Evolutionary conservation across 1,140 invertebrate genomes (phyloP), one percentile per base, ranked within the genome.

Genomic region (Spodoptera frugiperda): DNA sequence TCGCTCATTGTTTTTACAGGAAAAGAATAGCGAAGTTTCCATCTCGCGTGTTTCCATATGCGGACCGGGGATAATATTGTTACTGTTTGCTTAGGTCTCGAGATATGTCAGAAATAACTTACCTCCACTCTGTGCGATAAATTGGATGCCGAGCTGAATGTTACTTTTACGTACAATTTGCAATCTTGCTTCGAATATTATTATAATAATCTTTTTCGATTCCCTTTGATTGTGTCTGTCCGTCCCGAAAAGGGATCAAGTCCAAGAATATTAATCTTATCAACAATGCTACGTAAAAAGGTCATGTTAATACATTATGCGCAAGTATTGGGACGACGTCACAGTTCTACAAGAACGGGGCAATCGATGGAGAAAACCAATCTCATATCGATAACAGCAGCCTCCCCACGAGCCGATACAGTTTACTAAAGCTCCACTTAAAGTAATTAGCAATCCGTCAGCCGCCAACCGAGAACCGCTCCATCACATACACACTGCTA

Each of bases 181-280:
- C 63, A 49, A 67, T 67, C 19, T 63, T 67, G 39, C 44, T 49
- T 48, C 17, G 12, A 67, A 67, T 67, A 25, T 17, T 67, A 67
- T 67, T 48, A 49, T 67, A 67, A 67, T 67, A 67, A 49, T 48
- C 39, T 49, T 67, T 67, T 49, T 65, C 61, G 61, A 65, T 65
- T 65, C 61, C 44, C 44, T 67, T 67, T 67, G 63, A 67, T 67
- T 67, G 63, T 67, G 44, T 49, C 19, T 67, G 63, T 12, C 44
- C 63, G 46, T 14, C 63, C 44, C 63, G 17, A 48, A 25, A 39
- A 67, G 44, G 63, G 63, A 48, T 67, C 63, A 25, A 49, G 17
- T 48, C 63, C 19, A 48, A 67, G 39, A 48, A 67, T 67, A 67
- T 67, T 67, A 67, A 67, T 67, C 63, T 67, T 46, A 21, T 65